Evolutionary conservation across 2,113 vertebrate genomes (phyloP), one percentile per base, ranked within the genome.

Genomic region (Lota lota): DNA sequence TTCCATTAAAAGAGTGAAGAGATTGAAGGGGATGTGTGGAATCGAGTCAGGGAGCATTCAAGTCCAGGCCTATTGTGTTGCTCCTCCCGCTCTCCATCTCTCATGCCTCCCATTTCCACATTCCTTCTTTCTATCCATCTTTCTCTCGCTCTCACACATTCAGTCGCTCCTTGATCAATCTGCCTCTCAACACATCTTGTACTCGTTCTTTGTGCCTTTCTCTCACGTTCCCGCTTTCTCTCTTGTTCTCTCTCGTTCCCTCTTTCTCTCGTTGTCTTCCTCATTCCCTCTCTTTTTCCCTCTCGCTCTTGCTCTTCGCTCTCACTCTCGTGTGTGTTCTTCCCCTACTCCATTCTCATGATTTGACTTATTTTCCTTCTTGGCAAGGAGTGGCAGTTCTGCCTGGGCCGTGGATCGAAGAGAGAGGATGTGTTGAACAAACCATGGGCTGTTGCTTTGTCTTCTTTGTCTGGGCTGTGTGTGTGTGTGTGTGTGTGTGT

Each of bases 21-120:
- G 86, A 90, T 88, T 87, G 88, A 88, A 85, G 83, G 78, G 82
- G 85, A 86, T 86, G 85, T 90, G 85, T 85, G 79, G 83, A 87
- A 86, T 84, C 69, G 82, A 87, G 80, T 88, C 72, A 81, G 80
- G 73, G 75, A 85, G 85, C 88, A 84, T 90, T 90, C 84, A 85
- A 80, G 83, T 86, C 79, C 74, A 66, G 83, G 86, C 81, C 80
- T 69, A 83, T 88, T 89, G 87, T 90, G 79, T 74, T 73, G 50
- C 66, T 64, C 60, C 57, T 50, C 40, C 62, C 36, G 28, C 28
- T 33, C 40, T 47, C 61, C 28, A 33, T 75, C 79, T 75, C 54
- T 75, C 66, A 72, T 59, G 73, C 63, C 74, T 66, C 21, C 24
- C 4, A 58, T 63, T 18, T 47, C 40, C 40, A 10, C 40, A 12